Base-by-base conservation (phyloP, 2,888 invertebrate genomes). In the Patella depressa region DNA sequence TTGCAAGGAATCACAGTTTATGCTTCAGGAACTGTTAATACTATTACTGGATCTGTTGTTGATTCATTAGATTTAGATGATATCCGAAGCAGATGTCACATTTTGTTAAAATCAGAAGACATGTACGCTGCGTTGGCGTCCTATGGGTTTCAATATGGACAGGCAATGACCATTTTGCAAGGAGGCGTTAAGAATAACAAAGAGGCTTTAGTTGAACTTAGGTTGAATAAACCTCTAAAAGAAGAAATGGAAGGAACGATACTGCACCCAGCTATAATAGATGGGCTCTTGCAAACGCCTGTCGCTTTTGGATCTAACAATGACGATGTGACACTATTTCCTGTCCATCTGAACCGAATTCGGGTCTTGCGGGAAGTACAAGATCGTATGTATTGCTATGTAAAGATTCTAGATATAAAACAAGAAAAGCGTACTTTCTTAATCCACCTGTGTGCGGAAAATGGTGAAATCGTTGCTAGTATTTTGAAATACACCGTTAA, bases 181-280 rank as follows among this genome's bases (percentile, higher is more conserved):
- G 24, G 71, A 24, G 74, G 73, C 15, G 53, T 15, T 53, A 73
- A 54, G 7, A 72, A 71, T 34, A 24, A n/a, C 5, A n/a, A 53
- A 7, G 79, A 79, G 59, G 74, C 73, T 55, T 57, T 77, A 12
- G 57, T 59, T 9, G 5, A 19, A 53, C 59, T 79, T 14, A 53
- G 45, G n/a, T 29, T 78, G 19, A 69, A 70, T 55, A 65, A 75
- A 19, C 53, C 69, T 29, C 57, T 80, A 54, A 34, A 54, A 19
- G 34, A 71, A 12, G 78, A 80, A 72, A 71, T 78, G 29, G 53
- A 59, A 1, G 71, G 73, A 7, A 78, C 78, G 14, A 74, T 57
- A 59, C 55, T 80, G 45, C 80, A 80, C 54, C 80, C 80, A 3
- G 55, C 73, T 55, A 76, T 80, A 53, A 59, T 78, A 17, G 80